These are phyloP conservation scores for Aquatica leii DNA, from an alignment of 2,888 invertebrate species.

Conservation along the genomic window DNA sequence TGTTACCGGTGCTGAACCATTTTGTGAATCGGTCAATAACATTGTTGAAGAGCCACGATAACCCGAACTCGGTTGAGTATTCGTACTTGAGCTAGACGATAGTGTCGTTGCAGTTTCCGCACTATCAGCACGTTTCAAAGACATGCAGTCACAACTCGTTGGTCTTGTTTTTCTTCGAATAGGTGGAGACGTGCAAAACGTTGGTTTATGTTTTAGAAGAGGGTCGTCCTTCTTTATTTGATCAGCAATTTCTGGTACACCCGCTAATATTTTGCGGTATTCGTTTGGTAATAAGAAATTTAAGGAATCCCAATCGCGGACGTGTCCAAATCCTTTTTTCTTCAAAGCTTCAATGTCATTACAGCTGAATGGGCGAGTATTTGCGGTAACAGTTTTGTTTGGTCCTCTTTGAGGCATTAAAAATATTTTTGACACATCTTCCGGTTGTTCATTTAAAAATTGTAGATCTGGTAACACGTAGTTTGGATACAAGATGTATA, in stretches of 20 bases:
- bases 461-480: constrained; percentile 90
- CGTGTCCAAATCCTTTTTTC: constrained; percentile 82
- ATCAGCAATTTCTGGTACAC: constrained; percentile 79
- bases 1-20: constrained; percentile 69
- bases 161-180: constrained; percentile 60
- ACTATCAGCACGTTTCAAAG: constrained; percentile 62
- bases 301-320: constrained; percentile 93
- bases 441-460: constrained; percentile 69
- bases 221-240: constrained; percentile 66
- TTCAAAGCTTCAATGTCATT: constrained; percentile 83
- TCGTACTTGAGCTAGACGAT: constrained; percentile 74
- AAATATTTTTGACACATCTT: constrained; percentile 69
- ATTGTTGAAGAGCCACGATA: constrained; percentile 88
- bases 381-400: constrained; percentile 58
- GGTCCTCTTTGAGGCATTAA: constrained; percentile 71
- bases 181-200: constrained; percentile 67
- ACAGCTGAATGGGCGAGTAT: constrained; percentile 75
- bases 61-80: constrained; percentile 85
- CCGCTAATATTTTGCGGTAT: constrained; percentile 79
- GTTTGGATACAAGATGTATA: constrained; percentile 90
- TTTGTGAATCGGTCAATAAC: constrained; percentile 79
- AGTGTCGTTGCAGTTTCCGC: constrained; percentile 60
- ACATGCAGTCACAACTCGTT: constrained; percentile 67
- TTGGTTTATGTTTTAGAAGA: constrained; percentile 57
- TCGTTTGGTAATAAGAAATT: constrained; percentile 88